Base-by-base conservation (phyloP, 2,888 invertebrate genomes). In the Falcaria lacertinaria region DNA sequence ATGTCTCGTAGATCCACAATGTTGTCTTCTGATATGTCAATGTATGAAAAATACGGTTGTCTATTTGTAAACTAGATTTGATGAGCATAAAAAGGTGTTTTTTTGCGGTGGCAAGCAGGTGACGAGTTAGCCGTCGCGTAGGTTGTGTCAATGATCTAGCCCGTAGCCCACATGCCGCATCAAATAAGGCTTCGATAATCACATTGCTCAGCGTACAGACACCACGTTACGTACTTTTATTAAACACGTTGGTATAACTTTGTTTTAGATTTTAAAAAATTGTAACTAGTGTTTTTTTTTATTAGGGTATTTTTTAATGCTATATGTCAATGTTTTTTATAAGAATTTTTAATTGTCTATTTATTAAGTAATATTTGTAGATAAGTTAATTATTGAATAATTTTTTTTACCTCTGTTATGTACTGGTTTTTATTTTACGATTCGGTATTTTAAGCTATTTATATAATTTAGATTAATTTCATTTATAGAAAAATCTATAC, bases 71-170 rank as follows among this genome's bases (percentile, higher is more conserved):
- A 75, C 74, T 76, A 80, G 79, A 84, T 82, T 80, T 76, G 70
- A 75, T 55, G 71, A 50, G 60, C 71, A 68, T 73, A 80, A 81
- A 80, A 37, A 68, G 65, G 60, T 59, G 62, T 77, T 81, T 80
- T 80, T 80, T 76, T 59, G 25, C 15, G 57, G 55, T 43, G 43
- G 59, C 63, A 59, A 74, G 86, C 88, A 89, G 89, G 89, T 89
- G 89, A 87, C 84, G 80, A 85, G 74, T 66, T 54, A 52, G 71
- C 67, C 71, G 69, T 57, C 76, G 84, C 72, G 88, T 89, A 83
- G 87, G 86, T 73, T 83, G 89, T 86, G 89, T 89, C 89, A 89
- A 85, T 86, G 89, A 79, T 87, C 89, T 82, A 84, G 77, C 80
- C 73, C 71, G 71, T 82, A 84, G 85, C 88, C 88, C 88, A 89